Evolutionary conservation across 1,140 invertebrate genomes (phyloP), one percentile per base, ranked within the genome.

Genomic region (Globodera rostochiensis): DNA sequence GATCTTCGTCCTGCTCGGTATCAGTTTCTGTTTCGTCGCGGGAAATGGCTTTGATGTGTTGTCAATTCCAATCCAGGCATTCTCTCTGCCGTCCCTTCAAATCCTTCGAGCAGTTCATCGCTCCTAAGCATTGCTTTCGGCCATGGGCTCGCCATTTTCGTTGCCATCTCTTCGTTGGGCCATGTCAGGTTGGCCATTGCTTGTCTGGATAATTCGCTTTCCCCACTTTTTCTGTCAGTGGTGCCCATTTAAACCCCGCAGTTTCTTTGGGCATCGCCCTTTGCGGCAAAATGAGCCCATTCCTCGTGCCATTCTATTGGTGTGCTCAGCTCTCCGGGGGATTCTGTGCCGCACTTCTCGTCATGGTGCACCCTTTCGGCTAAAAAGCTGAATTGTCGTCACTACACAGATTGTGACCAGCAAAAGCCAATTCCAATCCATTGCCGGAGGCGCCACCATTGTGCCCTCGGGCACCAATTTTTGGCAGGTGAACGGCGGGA

Each of bases 171-270:
- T 60, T 64, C 74, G n/a, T 74, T 83, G 50, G 82, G 74, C 45
- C 83, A 83, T 80, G 73, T 84, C 25, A 82, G 79, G 80, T 82
- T 8, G 25, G n/a, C n/a, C 15, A 60, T 76, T 36, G 36, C 36
- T 36, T 36, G 36, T 36, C 36, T 49, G 49, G 36, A n/a, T 19
- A n/a, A 67, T 81, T 82, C 74, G 21, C 47, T 83, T 82, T 9
- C 21, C 21, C 3, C 4, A 13, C 50, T 49, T 6, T 47, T 77
- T 70, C 64, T 50, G n/a, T 80, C 81, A 91, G 90, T 81, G 91
- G 91, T 47, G 91, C 85, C 45, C 91, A 91, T 80, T 86, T 91
- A 69, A 91, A 91, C 79, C 91, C 91, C 45, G 90, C 88, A 0
- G 90, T 91, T 6, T 90, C 91, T 1, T 47, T 90, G 15, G 89